These are phyloP conservation scores for Chamaetylas fuelleborni DNA, from an alignment of 2,113 vertebrate species.

Conservation along the genomic window DNA sequence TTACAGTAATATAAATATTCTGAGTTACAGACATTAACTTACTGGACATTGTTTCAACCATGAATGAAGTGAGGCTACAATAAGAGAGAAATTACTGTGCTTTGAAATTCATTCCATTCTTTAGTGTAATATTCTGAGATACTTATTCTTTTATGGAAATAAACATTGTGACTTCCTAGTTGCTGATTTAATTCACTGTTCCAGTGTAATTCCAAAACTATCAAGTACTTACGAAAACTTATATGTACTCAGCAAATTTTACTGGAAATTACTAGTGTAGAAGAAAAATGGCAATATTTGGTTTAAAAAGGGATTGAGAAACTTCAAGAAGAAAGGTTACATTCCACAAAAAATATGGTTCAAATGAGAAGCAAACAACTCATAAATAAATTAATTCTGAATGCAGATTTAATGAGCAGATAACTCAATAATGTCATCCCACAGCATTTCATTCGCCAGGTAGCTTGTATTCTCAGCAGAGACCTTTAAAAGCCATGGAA, in stretches of 20 bases:
- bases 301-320: background rate
- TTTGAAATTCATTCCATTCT: slow-evolving; percentile 21
- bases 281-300: background rate
- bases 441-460: slow-evolving; percentile 6
- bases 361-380: background rate
- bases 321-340: background rate
- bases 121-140: slow-evolving; percentile 4
- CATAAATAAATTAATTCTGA: background rate
- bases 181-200: slow-evolving; percentile 1
- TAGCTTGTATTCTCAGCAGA: background rate
- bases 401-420: background rate
- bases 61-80: background rate
- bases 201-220: background rate
- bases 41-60: background rate
- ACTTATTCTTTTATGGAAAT: background rate
- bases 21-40: background rate
- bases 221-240: background rate
- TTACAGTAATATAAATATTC: background rate
- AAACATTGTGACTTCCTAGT: background rate
- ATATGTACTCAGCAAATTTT: background rate
- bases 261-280: background rate
- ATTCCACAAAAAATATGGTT: slow-evolving; percentile 1
- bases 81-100: background rate
- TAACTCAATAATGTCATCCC: background rate
- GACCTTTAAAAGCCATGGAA: background rate